Evolutionary conservation across 2,888 invertebrate species (phyloP).

Genomic region (Leptarthrus brevirostris): DNA sequence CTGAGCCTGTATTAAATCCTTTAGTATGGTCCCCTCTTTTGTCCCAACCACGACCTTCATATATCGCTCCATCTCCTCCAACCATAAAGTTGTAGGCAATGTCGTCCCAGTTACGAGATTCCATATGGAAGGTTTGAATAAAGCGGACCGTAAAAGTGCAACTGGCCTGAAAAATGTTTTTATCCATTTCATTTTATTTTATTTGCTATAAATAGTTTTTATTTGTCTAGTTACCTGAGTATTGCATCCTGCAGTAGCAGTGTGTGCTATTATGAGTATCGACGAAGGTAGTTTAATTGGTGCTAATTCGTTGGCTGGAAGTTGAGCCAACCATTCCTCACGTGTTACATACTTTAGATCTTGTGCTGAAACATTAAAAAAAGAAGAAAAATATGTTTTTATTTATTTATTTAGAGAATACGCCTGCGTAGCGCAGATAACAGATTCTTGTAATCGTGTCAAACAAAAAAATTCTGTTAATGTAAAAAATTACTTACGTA

Average conservation of each 20-base stretch:
- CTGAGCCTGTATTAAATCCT: conserved; percentile 74
- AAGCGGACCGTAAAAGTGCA: conserved; percentile 72
- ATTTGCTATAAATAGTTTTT: neutral
- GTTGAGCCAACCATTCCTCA: conserved; percentile 76
- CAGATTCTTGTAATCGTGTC: too few relatives aligned
- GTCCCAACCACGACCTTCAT: conserved; percentile 82
- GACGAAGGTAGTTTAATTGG: conserved; percentile 69
- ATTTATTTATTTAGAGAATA: too few relatives aligned
- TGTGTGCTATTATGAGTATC: conserved; percentile 74
- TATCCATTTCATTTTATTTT: neutral
- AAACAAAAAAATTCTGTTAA: too few relatives aligned
- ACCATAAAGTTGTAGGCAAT: conserved; percentile 83
- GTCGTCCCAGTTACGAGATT: conserved; percentile 73
- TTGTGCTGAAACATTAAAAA: too few relatives aligned
- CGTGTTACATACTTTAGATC: conserved; percentile 72
- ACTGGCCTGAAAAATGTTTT: conserved; percentile 69
- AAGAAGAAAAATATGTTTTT: too few relatives aligned
- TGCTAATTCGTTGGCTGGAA: conserved; percentile 67
- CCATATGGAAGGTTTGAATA: conserved; percentile 78
- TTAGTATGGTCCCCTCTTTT: conserved; percentile 77
- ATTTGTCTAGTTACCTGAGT: conserved; percentile 67
- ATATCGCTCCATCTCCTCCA: conserved; percentile 81
- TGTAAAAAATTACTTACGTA: too few relatives aligned
- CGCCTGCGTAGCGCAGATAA: too few relatives aligned
- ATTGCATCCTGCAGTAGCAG: conserved; percentile 73